Conservation (phyloP, 1,140 invertebrate genomes). For the Cataglyphis hispanica region DNA sequence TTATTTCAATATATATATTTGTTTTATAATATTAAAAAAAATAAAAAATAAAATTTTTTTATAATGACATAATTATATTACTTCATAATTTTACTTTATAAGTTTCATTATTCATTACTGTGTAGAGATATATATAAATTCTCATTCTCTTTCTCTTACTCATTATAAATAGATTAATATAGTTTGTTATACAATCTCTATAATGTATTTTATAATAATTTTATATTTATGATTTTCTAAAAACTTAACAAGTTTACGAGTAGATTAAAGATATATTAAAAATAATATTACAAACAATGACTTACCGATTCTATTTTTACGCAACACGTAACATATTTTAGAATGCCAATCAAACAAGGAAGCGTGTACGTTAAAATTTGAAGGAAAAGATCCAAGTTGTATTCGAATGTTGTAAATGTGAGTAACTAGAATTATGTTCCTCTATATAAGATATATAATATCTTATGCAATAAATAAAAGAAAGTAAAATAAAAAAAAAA, state of each 20-base stretch:
- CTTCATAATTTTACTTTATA: too few species aligned
- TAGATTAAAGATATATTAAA: neutral
- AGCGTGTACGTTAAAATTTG: constrained; percentile 12
- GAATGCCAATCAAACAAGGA: constrained; percentile 11
- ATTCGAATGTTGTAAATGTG: constrained; percentile 25
- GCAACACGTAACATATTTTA: constrained; percentile 16
- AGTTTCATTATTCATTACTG: neutral
- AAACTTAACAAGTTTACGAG: neutral
- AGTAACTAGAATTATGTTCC: neutral
- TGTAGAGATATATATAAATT: neutral
- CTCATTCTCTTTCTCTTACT: too few species aligned
- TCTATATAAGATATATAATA: constrained; percentile 6
- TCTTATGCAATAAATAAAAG: neutral
- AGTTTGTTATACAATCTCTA: neutral
- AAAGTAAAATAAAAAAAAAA: neutral
- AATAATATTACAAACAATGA: neutral
- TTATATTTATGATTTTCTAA: neutral
- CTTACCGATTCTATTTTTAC: constrained; percentile 36
- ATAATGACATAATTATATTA: neutral
- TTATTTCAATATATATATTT: neutral
- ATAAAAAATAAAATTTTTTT: too few species aligned
- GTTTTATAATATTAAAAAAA: neutral
- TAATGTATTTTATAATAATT: neutral
- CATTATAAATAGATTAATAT: constrained; percentile 2
- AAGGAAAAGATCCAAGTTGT: constrained; percentile 20